Evolutionary conservation across 2,888 invertebrate species (phyloP).

Genomic region (Leptarthrus brevirostris): DNA sequence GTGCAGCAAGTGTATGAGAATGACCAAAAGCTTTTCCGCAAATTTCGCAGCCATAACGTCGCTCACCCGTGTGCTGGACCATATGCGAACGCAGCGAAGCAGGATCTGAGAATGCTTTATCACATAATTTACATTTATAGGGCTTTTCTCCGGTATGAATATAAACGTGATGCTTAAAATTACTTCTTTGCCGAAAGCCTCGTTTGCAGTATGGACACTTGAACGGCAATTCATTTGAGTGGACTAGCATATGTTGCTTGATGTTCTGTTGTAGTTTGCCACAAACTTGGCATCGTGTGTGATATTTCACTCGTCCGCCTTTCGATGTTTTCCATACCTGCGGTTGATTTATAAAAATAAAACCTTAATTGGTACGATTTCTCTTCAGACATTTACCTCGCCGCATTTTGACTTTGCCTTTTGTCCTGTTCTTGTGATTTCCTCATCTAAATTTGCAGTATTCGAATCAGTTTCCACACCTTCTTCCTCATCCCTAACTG

Average conservation of each 20-base stretch:
- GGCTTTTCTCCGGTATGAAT: slow-evolving; percentile 54
- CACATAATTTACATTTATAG: slow-evolving; percentile 52
- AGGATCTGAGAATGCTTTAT: slow-evolving; percentile 51
- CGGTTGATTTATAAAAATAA: neutral
- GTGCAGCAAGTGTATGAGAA: slow-evolving; percentile 50
- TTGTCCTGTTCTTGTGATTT: neutral
- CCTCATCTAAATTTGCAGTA: neutral
- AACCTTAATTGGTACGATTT: no score
- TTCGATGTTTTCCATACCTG: slow-evolving; percentile 32
- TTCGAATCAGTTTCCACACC: neutral
- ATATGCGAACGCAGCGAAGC: slow-evolving; percentile 52
- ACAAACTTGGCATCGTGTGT: slow-evolving; percentile 47
- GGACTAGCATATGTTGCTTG: slow-evolving; percentile 53
- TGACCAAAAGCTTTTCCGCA: slow-evolving; percentile 53
- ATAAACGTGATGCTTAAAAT: slow-evolving; percentile 52
- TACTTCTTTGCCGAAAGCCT: slow-evolving; percentile 50
- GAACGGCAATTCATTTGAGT: slow-evolving; percentile 49
- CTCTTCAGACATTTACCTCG: no score
- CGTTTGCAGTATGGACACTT: slow-evolving; percentile 51
- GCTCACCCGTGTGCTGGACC: slow-evolving; percentile 51
- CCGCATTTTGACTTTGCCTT: neutral
- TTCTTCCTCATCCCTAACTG: neutral
- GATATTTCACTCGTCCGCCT: slow-evolving; percentile 46
- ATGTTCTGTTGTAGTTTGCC: slow-evolving; percentile 51
- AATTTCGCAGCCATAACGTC: slow-evolving; percentile 52